Evolutionary conservation across 2,797 vertebrate genomes (phyloP).

Genomic region (Gambusia yucatana): DNA sequence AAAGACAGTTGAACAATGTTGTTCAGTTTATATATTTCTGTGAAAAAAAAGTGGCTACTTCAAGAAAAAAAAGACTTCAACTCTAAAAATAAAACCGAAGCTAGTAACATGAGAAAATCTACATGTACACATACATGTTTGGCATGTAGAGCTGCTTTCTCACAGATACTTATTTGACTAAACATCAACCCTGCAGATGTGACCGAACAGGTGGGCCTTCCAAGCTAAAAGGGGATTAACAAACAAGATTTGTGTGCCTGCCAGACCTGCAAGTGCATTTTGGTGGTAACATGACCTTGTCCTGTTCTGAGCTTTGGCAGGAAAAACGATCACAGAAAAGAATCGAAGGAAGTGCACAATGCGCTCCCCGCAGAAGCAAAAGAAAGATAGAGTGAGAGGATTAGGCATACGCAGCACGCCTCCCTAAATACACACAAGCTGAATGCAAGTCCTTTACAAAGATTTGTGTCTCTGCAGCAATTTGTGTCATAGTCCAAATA

Average conservation of each 20-base stretch:
- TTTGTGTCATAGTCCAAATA: slow-evolving; percentile 31
- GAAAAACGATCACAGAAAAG: slow-evolving; percentile 59
- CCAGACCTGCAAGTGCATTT: slow-evolving; percentile 18
- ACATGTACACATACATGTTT: not conserved
- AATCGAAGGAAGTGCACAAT: slow-evolving; percentile 70
- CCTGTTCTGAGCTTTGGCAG: slow-evolving; percentile 42
- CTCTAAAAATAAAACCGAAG: not conserved
- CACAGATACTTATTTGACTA: slow-evolving; percentile 31
- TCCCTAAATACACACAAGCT: slow-evolving; percentile 31
- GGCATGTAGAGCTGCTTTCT: not conserved
- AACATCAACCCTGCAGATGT: slow-evolving; percentile 47
- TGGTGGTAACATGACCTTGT: slow-evolving; percentile 49
- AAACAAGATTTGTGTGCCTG: slow-evolving; percentile 36
- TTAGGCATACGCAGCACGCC: slow-evolving; percentile 46
- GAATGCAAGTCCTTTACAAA: slow-evolving; percentile 40
- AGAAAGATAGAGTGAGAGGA: slow-evolving; percentile 53
- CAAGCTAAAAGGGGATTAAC: slow-evolving; percentile 46
- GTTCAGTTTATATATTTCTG: not conserved
- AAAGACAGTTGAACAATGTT: not conserved
- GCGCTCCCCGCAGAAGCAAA: slow-evolving; percentile 46
- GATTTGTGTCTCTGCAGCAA: slow-evolving; percentile 45
- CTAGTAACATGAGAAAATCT: not conserved
- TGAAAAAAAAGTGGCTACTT: not conserved
- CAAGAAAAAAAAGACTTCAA: not conserved
- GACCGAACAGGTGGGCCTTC: slow-evolving; percentile 51